Base-by-base conservation (phyloP, 2,797 vertebrate genomes). In the Thunnus albacares region DNA sequence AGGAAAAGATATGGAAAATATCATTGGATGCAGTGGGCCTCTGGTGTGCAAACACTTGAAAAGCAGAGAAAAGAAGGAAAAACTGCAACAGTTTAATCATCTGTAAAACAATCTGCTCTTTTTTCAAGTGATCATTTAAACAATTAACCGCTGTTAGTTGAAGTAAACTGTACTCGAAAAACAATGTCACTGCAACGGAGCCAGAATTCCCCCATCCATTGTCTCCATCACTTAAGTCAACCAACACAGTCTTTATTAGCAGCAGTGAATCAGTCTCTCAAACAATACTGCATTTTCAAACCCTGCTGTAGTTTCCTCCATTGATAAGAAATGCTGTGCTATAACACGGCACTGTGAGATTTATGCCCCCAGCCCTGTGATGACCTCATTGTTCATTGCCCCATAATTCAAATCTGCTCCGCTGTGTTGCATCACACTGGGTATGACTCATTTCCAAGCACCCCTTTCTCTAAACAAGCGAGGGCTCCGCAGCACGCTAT, bases 331-430 rank as follows among this genome's bases (percentile, higher is more conserved):
- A 82, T 52, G 68, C 73, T 57, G 84, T 77, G 85, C 83, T 92
- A 75, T 73, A 85, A 75, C 83, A 78, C 35, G 22, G 81, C 74
- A 87, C 69, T 51, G 56, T 84, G 90, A 89, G 90, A 91, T 90
- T 91, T 90, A 90, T 84, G 89, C 93, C 92, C 84, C 73, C 74
- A 93, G 94, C 90, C 87, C 89, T 55, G 66, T 56, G 79, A 91
- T 94, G 94, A 93, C 94, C 94, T 95, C 94, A 93, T 94, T 95
- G 92, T 93, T 92, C 92, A 92, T 76, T 86, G 92, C 88, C 82
- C 92, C 90, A 93, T 93, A 93, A 93, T 94, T 93, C 94, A 93
- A 93, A 93, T 94, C 85, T 90, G 88, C 91, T 90, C 80, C 80
- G 86, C 90, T 76, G 87, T 84, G 87, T 92, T 94, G 93, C 92